phyloP scores from a whole-genome alignment of 1,140 invertebrate species.

The Drosophila bipectinata region DNA sequence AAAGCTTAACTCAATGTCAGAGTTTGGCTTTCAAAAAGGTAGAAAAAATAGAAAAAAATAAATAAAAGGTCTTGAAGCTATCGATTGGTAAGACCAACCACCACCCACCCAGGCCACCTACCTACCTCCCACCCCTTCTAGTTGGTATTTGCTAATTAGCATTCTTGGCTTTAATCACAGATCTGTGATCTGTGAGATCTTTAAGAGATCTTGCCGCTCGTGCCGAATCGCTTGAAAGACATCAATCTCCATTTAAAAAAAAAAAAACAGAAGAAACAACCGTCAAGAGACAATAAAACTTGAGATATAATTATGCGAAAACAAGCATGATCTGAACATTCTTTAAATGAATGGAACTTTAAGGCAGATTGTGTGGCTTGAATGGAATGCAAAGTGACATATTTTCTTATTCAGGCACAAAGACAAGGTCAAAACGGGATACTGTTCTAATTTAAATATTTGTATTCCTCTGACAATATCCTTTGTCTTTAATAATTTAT shows the following conservation, averaged over 20 bases:
- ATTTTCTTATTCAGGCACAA: not conserved
- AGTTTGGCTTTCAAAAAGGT: conserved; percentile 20
- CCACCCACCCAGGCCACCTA: not conserved
- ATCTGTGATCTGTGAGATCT: conserved; percentile 24
- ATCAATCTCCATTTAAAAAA: conserved; percentile 40
- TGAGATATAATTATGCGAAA: conserved; percentile 33
- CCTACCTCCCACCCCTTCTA: no score
- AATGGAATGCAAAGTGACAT: not conserved
- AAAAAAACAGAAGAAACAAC: not conserved
- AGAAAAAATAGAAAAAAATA: no score
- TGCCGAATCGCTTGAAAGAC: conserved; percentile 20
- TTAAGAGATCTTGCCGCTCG: conserved; percentile 19
- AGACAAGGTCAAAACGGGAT: conserved; percentile 32
- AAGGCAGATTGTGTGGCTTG: conserved; percentile 4
- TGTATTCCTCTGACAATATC: not conserved
- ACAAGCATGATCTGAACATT: not conserved
- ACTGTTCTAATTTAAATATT: conserved; percentile 2
- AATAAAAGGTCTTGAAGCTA: not conserved
- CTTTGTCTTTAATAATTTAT: conserved; percentile 19
- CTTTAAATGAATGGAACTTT: conserved; percentile 8
- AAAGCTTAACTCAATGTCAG: conserved; percentile 26
- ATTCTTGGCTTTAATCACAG: conserved; percentile 18
- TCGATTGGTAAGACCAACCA: conserved; percentile 1
- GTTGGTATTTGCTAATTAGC: conserved; percentile 30
- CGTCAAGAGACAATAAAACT: conserved; percentile 22